Base-by-base conservation (phyloP, 2,888 invertebrate genomes). In the Drosophila meridiana region DNA sequence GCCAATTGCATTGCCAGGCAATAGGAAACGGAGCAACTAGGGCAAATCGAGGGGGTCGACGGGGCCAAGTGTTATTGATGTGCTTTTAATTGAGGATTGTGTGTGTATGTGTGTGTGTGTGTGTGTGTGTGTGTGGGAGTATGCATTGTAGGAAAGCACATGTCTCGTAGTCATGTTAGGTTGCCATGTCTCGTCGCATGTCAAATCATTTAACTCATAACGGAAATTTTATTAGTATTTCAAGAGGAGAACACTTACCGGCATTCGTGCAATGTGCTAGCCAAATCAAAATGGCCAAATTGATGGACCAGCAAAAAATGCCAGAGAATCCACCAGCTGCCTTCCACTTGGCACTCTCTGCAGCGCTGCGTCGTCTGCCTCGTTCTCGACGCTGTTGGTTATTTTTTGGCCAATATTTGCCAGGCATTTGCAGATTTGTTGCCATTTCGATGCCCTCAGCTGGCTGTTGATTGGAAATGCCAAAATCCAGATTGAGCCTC, bases 61-160 rank as follows among this genome's bases (percentile, higher is more conserved):
- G 26, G 30, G 52, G 60, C 57, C 48, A 65, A 71, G 47, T 76
- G 76, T 87, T 89, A 89, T 90, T 87, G 87, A 87, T 87, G 90
- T 87, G 81, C 78, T 84, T 87, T 87, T 87, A 87, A 87, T 87
- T 87, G 87, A 81, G 86, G 86, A 69, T 73, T 65, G 50, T 40
- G 36, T 67, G 56, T 65, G 47, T 38, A 28, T 38, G 32, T 32
- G 40, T 60, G 57, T 73, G 56, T 76, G 57, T 64, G 48, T 50
- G 52, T 45, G 38, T 34, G 14, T 28, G 30, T 40, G 38, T 50
- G 48, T 62, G 64, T 64, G 58, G 68, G 60, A 61, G 45, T 50
- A 11, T 56, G 42, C 55, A 60, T 36, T 9, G 60, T 50, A 52
- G 45, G 42, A 42, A 32, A 60, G 42, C 71, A 66, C 40, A 43